Evolutionary conservation across 2,888 invertebrate species (phyloP), one percentile per base, ranked within the genome.

Genomic region (Callyntrura guangdongensis): DNA sequence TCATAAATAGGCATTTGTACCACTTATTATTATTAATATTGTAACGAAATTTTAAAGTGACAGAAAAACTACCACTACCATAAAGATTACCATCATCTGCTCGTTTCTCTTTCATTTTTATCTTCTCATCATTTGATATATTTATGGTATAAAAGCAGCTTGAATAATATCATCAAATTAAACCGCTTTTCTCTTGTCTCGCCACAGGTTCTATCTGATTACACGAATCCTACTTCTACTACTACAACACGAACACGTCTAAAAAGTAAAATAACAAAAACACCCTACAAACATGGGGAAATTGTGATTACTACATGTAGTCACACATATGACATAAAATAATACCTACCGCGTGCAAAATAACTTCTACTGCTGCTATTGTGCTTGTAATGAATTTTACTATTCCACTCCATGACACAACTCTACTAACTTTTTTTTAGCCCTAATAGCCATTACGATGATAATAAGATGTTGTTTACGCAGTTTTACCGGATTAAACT

Each of bases 101-200:
- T n/a, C 61, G 0, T 22, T 22, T 61, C 22, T n/a, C 61, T 20
- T 22, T 22, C 22, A 61, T 61, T 36, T 36, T 36, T 36, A 36
- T 36, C 36, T 36, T n/a, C 22, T 27, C 27, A 67, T 67, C 27
- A 14, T 27, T 27, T 67, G 27, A 67, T 67, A 22, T 45, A 72
- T 72, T n/a, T 72, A 72, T 72, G 45, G 69, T 0, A 72, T 45
- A 72, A 36, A 72, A 72, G 45, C 8, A 17, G 45, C 36, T 36
- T 22, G 69, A 36, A 45, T 45, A 64, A 22, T 22, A 72, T 72
- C 69, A 72, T 72, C 45, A 72, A 72, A 45, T 72, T 45, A 36
- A 67, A n/a, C 45, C 36, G 64, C 36, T 22, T 36, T 67, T 36
- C 22, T 27, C 69, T 72, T 72, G 69, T 45, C 9, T 45, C 8